Percentiles rank a stretch among this genome's conserved stretches.
Conservation (phyloP, 2,113 vertebrate species). For the Paramisgurnus dabryanus region DNA sequence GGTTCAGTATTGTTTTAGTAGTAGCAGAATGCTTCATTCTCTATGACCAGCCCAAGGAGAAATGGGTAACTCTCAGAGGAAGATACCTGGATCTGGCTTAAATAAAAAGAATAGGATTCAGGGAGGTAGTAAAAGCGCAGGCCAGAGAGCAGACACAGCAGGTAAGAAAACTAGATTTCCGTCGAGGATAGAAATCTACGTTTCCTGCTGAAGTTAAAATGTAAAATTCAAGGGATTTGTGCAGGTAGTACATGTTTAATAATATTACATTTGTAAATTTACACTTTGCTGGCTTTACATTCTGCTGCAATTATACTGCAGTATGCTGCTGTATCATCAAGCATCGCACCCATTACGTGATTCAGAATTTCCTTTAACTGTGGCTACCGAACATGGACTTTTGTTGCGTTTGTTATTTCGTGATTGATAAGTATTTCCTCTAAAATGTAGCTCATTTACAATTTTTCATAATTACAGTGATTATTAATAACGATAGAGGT, state of each 20-base stretch:
- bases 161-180: conserved; percentile 38
- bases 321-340: not conserved
- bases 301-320: conserved; percentile 27
- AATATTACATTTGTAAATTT: not conserved
- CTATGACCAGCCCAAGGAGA: conserved; percentile 9
- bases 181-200: not conserved
- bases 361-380: not conserved
- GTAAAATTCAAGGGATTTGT: not conserved
- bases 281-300: not conserved
- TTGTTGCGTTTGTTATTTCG: not conserved
- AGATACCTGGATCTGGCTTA: conserved; percentile 39
- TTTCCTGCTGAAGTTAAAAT: not conserved
- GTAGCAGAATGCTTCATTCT: not conserved
- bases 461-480: not conserved
- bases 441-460: not conserved
- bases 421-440: not conserved
- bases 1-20: conserved; percentile 2
- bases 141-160: conserved; percentile 37
- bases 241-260: not conserved
- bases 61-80: conserved; percentile 58
- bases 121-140: conserved; percentile 33
- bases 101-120: conserved; percentile 49
- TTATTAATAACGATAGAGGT: conserved; percentile 29
- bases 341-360: not conserved
- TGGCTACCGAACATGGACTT: too few species aligned